A percentile compares a stretch with the other conserved stretches of the same genome.
phyloP scores from a whole-genome alignment of 2,113 vertebrate genomes.

The Cyphomyrus plagiostoma region DNA sequence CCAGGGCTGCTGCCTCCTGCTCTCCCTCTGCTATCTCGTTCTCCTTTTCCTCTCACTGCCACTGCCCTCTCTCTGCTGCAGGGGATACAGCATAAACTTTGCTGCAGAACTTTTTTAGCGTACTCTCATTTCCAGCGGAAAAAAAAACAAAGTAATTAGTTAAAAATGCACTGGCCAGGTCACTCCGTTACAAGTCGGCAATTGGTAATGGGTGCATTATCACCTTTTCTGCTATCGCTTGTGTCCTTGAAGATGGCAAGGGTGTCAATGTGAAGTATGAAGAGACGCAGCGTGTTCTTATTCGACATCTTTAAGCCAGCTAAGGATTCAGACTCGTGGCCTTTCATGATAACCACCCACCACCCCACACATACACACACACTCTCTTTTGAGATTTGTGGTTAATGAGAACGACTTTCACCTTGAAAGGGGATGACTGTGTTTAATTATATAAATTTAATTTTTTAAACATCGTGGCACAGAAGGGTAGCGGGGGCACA shows the following conservation, averaged over 20 bases:
- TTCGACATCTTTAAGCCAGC: not conserved
- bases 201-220: not conserved
- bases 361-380: not conserved
- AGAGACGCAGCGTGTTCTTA: no score
- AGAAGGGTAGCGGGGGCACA: not conserved
- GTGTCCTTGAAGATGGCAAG: not conserved
- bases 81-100: not conserved
- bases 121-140: conserved; percentile 3
- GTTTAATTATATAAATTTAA: not conserved
- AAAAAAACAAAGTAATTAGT: not conserved
- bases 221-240: not conserved
- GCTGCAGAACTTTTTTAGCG: conserved; percentile 13
- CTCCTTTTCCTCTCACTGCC: not conserved
- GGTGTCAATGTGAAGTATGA: not conserved
- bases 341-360: not conserved
- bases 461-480: not conserved
- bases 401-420: conserved; percentile 2
- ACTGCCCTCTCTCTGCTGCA: not conserved
- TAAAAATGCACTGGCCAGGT: not conserved
- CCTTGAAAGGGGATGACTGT: not conserved
- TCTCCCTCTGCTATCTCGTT: not conserved
- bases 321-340: not conserved
- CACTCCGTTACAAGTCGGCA: not conserved
- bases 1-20: not conserved
- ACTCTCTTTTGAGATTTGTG: not conserved